Evolutionary conservation across 1,140 invertebrate genomes (phyloP).

Genomic region (Bombyx mori): ASM3026992v2 NC_085108.1:4215501-4216000

Average conservation of each 20-base stretch:
- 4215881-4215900: neutral
- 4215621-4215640: neutral
- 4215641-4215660: neutral
- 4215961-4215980: too few relatives aligned
- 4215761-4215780: constrained; percentile 45
- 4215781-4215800: constrained; percentile 28
- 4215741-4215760: constrained; percentile 43
- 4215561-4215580: neutral
- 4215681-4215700: neutral
- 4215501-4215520: too few relatives aligned
- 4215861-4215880: neutral
- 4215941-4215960: too few relatives aligned
- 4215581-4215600: neutral
- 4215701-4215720: neutral
- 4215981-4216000: too few relatives aligned
- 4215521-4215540: too few relatives aligned
- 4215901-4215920: neutral
- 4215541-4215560: too few relatives aligned
- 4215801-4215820: constrained; percentile 11
- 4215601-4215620: neutral
- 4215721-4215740: constrained; percentile 20
- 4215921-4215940: too few relatives aligned
- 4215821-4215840: constrained; percentile 6
- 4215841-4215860: neutral
- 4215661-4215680: neutral